phyloP scores from a whole-genome alignment of 2,888 invertebrate species.

The Cinara cedri region DNA sequence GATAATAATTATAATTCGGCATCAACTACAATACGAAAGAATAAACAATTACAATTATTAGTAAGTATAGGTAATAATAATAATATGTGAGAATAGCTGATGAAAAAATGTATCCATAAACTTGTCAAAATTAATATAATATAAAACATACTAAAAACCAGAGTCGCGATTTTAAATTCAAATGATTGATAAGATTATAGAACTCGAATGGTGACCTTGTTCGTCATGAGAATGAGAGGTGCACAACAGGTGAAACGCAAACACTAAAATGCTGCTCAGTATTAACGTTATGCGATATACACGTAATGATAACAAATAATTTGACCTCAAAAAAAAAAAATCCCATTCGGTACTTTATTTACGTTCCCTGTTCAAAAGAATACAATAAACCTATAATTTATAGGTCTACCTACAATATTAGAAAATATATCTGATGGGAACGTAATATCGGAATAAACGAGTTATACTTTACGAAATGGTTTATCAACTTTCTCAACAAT shows the following conservation, averaged over 20 bases:
- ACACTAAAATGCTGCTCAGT: slow-evolving; percentile 24
- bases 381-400: not conserved
- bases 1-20: not conserved
- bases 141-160: slow-evolving; percentile 10
- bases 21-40: not conserved
- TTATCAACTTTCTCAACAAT: not conserved
- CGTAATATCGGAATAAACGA: not conserved
- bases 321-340: slow-evolving; percentile 40
- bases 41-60: not conserved
- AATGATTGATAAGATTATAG: slow-evolving; percentile 42
- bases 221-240: slow-evolving; percentile 43
- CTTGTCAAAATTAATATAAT: too few relatives aligned
- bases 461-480: not conserved
- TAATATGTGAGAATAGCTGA: not conserved
- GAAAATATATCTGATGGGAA: slow-evolving; percentile 4
- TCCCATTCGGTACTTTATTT: slow-evolving; percentile 17
- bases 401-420: not conserved
- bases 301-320: slow-evolving; percentile 41
- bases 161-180: slow-evolving; percentile 22
- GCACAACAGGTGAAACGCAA: slow-evolving; percentile 53
- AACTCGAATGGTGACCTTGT: slow-evolving; percentile 29
- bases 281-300: slow-evolving; percentile 29
- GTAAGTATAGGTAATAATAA: not conserved
- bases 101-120: not conserved
- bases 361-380: not conserved